Evolutionary conservation across 2,888 invertebrate genomes (phyloP), one percentile per base, ranked within the genome.

Genomic region (Syrista parreyssii): DNA sequence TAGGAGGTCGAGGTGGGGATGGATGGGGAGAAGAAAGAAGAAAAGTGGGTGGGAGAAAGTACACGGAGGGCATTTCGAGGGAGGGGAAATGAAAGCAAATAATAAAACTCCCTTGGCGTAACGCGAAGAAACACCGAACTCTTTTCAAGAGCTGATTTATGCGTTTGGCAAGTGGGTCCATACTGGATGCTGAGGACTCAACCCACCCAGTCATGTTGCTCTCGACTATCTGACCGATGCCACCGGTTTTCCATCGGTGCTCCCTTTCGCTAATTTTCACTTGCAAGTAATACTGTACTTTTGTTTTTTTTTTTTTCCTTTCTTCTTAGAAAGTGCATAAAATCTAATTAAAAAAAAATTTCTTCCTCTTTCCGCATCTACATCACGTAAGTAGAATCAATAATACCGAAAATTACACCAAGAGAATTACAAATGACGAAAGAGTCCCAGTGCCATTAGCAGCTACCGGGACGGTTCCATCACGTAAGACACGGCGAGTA

Each of bases 101-200:
- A 80, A 82, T 82, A 80, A 82, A 82, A 80, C 77, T 82, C 80
- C 73, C 79, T 78, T 77, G 79, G 82, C 78, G 79, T 78, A 80
- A 80, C 76, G 80, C 77, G 79, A 77, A 79, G 79, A 82, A 82
- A 82, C 82, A 82, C 80, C 80, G 82, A 73, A 82, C 82, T 82
- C 82, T 80, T 82, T 82, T 80, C 79, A 76, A 76, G 77, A 82
- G 80, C 79, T 82, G 82, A 82, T 82, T 82, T 82, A 82, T 82
- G 80, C 79, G 82, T 82, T 82, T 82, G 82, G 82, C 82, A 82
- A 82, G 78, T 79, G 76, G 71, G 75, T 74, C 72, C 77, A 74
- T 72, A 74, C 69, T 71, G 75, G 81, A 76, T 36, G 78, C 76
- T 76, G 76, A 75, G 74, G 74, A 79, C 73, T 74, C 76, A 32